These are phyloP conservation scores for Capitulum mitella DNA, from an alignment of 2,888 invertebrate genomes.

Conservation along the genomic window DNA sequence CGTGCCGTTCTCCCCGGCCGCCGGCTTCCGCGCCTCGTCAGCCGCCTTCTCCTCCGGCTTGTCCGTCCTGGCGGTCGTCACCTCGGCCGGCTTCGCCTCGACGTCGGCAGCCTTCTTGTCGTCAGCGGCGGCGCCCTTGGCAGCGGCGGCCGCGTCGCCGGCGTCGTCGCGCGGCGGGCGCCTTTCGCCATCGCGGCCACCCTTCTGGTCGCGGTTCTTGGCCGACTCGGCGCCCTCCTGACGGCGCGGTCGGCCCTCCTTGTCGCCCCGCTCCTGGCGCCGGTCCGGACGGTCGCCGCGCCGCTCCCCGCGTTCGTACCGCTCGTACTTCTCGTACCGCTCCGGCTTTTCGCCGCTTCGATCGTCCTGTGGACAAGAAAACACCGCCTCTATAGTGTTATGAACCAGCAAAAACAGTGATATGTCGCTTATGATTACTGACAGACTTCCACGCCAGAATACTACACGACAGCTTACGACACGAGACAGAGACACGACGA, in stretches of 20 bases:
- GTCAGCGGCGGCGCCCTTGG: not conserved
- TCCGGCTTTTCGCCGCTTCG: not conserved
- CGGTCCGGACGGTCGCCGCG: not conserved
- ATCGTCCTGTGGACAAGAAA: not conserved
- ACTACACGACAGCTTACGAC: too few relatives aligned
- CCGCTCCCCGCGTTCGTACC: constrained; percentile 7
- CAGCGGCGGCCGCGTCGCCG: not conserved
- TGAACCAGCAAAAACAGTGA: too few relatives aligned
- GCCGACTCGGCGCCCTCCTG: not conserved
- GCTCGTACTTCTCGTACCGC: constrained; percentile 4
- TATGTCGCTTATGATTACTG: too few relatives aligned
- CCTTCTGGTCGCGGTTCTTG: not conserved
- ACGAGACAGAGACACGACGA: too few relatives aligned
- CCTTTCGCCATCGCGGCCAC: not conserved
- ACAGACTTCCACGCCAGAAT: too few relatives aligned
- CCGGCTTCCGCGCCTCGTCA: not conserved
- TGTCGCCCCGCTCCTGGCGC: not conserved
- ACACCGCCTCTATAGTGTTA: too few relatives aligned
- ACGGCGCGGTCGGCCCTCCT: not conserved
- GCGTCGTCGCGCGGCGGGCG: not conserved
- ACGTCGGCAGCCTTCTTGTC: not conserved
- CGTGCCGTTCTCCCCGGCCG: not conserved
- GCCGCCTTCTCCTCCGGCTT: not conserved
- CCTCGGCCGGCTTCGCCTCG: not conserved
- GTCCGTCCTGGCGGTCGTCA: not conserved